Percentiles rank a stretch among this genome's conserved stretches.
These are phyloP conservation scores for Spea bombifrons DNA, from an alignment of 2,113 vertebrate species.

Conservation along the genomic window DNA sequence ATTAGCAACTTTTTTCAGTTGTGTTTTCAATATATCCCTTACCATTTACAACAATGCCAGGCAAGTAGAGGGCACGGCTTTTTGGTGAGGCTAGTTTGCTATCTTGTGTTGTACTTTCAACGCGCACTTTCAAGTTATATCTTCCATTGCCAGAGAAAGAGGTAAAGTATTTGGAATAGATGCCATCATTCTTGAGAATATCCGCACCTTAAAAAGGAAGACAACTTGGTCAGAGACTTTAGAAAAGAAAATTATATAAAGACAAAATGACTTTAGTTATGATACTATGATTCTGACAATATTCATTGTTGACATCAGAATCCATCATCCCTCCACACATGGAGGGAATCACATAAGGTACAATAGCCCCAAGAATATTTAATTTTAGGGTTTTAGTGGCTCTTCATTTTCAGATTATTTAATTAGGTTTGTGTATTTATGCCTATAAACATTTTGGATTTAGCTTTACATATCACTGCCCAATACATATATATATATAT, in stretches of 20 bases:
- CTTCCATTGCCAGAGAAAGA: slow-evolving; percentile 55
- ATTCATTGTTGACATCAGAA: too few relatives aligned
- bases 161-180: slow-evolving; percentile 69
- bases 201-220: slow-evolving; percentile 60
- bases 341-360: too few relatives aligned
- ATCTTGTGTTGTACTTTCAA: slow-evolving; percentile 46
- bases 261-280: not conserved
- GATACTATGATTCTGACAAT: too few relatives aligned
- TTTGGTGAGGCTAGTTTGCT: slow-evolving; percentile 36
- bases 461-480: too few relatives aligned
- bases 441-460: too few relatives aligned
- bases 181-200: slow-evolving; percentile 60
- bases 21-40: not conserved
- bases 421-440: too few relatives aligned
- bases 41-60: slow-evolving; percentile 66
- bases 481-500: too few relatives aligned
- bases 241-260: not conserved
- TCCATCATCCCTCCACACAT: too few relatives aligned
- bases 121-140: slow-evolving; percentile 66
- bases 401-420: too few relatives aligned
- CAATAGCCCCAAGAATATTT: too few relatives aligned
- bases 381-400: too few relatives aligned
- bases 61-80: slow-evolving; percentile 53
- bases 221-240: not conserved
- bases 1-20: too few relatives aligned